Conservation (phyloP, 2,797 vertebrate genomes). For the Peromyscus aztecus region DNA sequence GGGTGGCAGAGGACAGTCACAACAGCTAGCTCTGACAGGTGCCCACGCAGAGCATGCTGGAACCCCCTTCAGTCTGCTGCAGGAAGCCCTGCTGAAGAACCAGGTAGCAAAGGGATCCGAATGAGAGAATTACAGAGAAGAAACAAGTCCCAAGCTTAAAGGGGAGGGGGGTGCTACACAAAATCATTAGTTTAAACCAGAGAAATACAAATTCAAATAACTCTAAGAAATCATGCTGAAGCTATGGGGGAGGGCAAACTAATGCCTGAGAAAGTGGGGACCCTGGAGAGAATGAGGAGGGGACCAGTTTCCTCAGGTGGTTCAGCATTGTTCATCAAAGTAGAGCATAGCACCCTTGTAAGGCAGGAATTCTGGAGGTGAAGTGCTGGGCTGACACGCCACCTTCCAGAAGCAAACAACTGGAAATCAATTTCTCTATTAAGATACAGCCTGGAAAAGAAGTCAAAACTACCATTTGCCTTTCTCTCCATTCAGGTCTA, state of each 20-base stretch:
- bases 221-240: not conserved
- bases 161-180: not conserved
- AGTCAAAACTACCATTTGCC: not conserved
- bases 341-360: not conserved
- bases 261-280: not conserved
- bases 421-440: not conserved
- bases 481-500: not conserved
- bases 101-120: not conserved
- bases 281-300: no score
- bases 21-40: not conserved
- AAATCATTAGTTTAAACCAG: not conserved
- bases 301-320: not conserved
- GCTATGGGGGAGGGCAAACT: not conserved
- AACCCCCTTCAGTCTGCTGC: not conserved
- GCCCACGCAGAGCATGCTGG: not conserved
- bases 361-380: not conserved
- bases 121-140: not conserved
- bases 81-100: not conserved
- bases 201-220: not conserved
- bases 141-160: not conserved
- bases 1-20: not conserved
- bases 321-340: not conserved
- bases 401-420: not conserved
- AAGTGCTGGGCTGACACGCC: not conserved
- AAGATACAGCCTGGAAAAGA: not conserved